Evolutionary conservation across 1,140 invertebrate genomes (phyloP), one percentile per base, ranked within the genome.

Genomic region (Episyrphus balteatus): DNA sequence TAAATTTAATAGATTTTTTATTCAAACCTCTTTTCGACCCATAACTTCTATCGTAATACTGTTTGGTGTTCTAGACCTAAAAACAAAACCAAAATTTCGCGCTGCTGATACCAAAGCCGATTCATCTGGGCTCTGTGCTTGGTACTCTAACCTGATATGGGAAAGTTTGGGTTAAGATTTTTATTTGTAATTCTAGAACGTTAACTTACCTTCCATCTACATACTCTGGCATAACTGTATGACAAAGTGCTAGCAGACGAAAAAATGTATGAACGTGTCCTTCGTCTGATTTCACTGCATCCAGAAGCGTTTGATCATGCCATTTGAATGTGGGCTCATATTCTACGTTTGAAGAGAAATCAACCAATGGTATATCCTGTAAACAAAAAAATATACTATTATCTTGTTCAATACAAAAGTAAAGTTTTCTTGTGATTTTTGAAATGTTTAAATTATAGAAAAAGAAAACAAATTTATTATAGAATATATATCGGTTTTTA

Each of bases 91-190:
- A 73, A 99, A 99, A 72, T 99, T 99, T 52, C 95, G 78, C 1
- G 96, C 95, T 1, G 95, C 94, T 11, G 92, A 93, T 3, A 98
- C 94, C 12, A 99, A 75, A 1, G 95, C 95, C 40, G 88, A 83
- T 72, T 99, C 96, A 73, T 99, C 96, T 1, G 96, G 96, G 44
- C 92, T 97, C 68, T 98, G 95, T 17, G 96, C 95, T 80, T 92
- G 72, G 42, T 73, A 73, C 48, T 68, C 65, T 14, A 68, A 31
- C 1, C 51, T 50, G 15, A 15, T 26, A 42, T 6, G 14, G 18
- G 13, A 18, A 3, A 32, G 7, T 41, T 18, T 10, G 3, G 21
- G 21, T 26, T 26, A 26, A 8, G 3, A 26, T 5, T 5, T 26
- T 32, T 38, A 18, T 48, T 30, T 48, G 37, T 7, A 37, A 31